Conservation (phyloP, 2,888 invertebrate genomes). For the Cosmia pyralina region DNA sequence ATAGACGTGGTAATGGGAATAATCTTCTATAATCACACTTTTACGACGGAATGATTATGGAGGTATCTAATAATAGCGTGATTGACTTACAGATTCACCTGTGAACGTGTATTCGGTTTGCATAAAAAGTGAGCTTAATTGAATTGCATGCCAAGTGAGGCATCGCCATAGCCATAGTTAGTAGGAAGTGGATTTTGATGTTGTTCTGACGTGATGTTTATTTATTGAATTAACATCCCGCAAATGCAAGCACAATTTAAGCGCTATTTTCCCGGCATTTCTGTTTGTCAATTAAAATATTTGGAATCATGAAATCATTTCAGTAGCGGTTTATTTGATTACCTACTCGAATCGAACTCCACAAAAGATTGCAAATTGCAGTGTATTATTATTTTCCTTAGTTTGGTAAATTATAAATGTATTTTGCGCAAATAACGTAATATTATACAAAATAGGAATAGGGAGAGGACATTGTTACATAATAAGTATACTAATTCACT, state of each 20-base stretch:
- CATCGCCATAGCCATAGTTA: conserved; percentile 67
- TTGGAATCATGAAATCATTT: conserved; percentile 88
- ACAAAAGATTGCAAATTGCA: conserved; percentile 77
- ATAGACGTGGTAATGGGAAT: conserved; percentile 56
- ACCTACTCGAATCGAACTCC: conserved; percentile 71
- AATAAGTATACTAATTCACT: not conserved
- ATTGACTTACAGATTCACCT: conserved; percentile 41
- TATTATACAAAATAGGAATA: not conserved
- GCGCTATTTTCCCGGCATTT: conserved; percentile 85
- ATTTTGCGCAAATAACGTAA: not conserved
- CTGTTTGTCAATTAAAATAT: conserved; percentile 90
- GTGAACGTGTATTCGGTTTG: conserved; percentile 39
- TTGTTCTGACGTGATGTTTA: conserved; percentile 83
- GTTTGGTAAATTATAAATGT: conserved; percentile 20
- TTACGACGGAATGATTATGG: conserved; percentile 32
- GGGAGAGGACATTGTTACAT: too few species aligned
- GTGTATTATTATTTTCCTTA: conserved; percentile 69
- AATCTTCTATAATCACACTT: conserved; percentile 54
- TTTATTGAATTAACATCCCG: conserved; percentile 86
- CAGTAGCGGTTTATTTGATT: conserved; percentile 85
- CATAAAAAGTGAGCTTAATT: conserved; percentile 59
- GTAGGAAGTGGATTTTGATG: conserved; percentile 77
- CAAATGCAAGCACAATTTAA: conserved; percentile 87
- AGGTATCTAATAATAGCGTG: conserved; percentile 29
- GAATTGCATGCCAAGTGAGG: conserved; percentile 60